Evolutionary conservation across 2,888 invertebrate species (phyloP).

Genomic region (Zhuqinia jingwanae): DNA sequence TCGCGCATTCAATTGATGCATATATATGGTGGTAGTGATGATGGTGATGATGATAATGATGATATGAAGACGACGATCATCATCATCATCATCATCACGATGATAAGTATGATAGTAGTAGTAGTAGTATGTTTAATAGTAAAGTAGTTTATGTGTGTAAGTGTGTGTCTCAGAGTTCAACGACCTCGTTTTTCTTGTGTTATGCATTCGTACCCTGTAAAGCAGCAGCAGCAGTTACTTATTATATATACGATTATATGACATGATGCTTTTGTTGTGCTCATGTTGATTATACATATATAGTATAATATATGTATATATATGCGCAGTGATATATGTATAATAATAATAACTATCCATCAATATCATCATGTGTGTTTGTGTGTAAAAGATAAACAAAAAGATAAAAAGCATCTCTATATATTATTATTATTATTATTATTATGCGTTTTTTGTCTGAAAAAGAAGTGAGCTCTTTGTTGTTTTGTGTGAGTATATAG

Average conservation of each 20-base stretch:
- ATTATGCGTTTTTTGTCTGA: too few relatives aligned
- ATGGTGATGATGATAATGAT: slow-evolving; percentile 1
- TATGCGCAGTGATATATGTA: not conserved
- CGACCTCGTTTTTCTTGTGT: slow-evolving; percentile 70
- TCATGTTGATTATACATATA: slow-evolving; percentile 19
- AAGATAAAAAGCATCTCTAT: too few relatives aligned
- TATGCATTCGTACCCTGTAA: slow-evolving; percentile 65
- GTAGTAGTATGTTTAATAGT: not conserved
- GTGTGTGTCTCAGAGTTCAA: slow-evolving; percentile 65
- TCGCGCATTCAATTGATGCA: slow-evolving; percentile 76
- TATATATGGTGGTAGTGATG: slow-evolving; percentile 3
- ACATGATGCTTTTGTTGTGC: too few relatives aligned
- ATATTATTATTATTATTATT: too few relatives aligned
- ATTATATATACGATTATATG: not conserved
- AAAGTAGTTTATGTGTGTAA: slow-evolving; percentile 65
- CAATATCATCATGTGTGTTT: not conserved
- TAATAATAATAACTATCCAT: too few relatives aligned
- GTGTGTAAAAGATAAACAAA: not conserved
- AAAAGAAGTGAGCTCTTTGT: too few relatives aligned
- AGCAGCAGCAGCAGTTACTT: slow-evolving; percentile 45
- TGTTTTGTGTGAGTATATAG: too few relatives aligned
- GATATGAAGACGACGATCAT: slow-evolving; percentile 24
- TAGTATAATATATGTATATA: not conserved
- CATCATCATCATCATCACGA: slow-evolving; percentile 6
- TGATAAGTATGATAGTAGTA: slow-evolving; percentile 18